Evolutionary conservation across 2,113 vertebrate species (phyloP).

Genomic region (Gasterosteus aculeatus): DNA sequence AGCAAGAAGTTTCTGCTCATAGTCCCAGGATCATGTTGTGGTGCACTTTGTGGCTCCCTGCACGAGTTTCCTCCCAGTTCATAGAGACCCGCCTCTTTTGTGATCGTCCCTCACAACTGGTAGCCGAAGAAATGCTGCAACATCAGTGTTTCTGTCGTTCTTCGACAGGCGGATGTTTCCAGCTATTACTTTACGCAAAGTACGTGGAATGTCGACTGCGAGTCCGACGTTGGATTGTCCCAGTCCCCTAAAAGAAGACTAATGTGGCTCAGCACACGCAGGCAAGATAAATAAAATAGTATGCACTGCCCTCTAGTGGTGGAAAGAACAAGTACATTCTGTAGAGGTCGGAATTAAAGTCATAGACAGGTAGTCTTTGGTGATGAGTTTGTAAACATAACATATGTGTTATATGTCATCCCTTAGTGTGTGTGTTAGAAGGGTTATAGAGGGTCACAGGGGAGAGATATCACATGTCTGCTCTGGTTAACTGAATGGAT

Average conservation of each 20-base stretch:
- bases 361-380: background rate
- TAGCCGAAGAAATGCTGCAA: conserved; percentile 19
- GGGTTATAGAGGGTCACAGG: background rate
- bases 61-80: background rate
- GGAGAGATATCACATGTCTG: background rate
- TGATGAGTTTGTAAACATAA: background rate
- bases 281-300: background rate
- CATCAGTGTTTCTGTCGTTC: background rate
- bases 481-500: background rate
- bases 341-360: background rate
- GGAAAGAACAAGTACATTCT: background rate
- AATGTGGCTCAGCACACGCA: conserved; percentile 8
- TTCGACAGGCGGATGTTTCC: conserved; percentile 23
- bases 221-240: conserved; percentile 14
- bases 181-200: background rate
- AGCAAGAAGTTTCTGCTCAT: background rate
- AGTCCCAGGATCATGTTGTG: background rate
- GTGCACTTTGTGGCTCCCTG: background rate
- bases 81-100: background rate
- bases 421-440: background rate
- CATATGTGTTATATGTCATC: background rate
- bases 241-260: background rate
- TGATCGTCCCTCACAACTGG: background rate
- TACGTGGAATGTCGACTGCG: conserved; percentile 26
- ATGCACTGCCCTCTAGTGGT: conserved; percentile 36